A percentile compares a stretch with the other conserved stretches of the same genome.
Evolutionary conservation across 2,113 vertebrate species (phyloP).

Genomic region (Callocephalon fimbriatum): DNA sequence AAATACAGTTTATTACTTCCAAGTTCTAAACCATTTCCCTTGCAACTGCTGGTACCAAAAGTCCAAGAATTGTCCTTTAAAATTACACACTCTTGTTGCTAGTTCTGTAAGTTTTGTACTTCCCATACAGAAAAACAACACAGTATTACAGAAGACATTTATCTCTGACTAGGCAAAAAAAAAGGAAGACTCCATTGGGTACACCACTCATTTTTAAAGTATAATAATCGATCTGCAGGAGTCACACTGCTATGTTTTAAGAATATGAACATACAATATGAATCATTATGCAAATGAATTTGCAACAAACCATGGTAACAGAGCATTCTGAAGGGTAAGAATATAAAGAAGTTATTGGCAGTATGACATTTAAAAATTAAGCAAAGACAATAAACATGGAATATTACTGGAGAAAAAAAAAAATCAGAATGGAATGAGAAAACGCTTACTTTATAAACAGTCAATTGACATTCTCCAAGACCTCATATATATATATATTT

Average conservation of each 20-base stretch:
- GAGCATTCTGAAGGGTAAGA: background rate
- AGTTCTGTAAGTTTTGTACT: background rate
- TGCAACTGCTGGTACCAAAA: background rate
- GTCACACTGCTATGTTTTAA: background rate
- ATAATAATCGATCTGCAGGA: background rate
- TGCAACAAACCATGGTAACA: background rate
- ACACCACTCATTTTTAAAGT: background rate
- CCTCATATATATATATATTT: background rate
- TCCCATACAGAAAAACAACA: background rate
- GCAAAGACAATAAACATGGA: background rate
- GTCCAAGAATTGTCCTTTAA: background rate
- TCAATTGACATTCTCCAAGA: background rate
- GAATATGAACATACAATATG: background rate
- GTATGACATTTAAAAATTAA: background rate
- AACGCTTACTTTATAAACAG: background rate
- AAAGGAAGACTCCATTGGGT: background rate
- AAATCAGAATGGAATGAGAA: background rate
- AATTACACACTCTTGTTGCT: background rate
- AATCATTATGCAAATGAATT: background rate
- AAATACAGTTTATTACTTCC: background rate
- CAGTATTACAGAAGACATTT: background rate
- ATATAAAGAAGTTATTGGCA: background rate
- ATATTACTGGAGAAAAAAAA: background rate
- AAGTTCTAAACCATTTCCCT: background rate
- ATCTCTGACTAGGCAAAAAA: background rate